Percentiles rank a stretch among this genome's conserved stretches.
Evolutionary conservation across 1,140 invertebrate genomes (phyloP).

Genomic region (Penaeus vannamei): DNA sequence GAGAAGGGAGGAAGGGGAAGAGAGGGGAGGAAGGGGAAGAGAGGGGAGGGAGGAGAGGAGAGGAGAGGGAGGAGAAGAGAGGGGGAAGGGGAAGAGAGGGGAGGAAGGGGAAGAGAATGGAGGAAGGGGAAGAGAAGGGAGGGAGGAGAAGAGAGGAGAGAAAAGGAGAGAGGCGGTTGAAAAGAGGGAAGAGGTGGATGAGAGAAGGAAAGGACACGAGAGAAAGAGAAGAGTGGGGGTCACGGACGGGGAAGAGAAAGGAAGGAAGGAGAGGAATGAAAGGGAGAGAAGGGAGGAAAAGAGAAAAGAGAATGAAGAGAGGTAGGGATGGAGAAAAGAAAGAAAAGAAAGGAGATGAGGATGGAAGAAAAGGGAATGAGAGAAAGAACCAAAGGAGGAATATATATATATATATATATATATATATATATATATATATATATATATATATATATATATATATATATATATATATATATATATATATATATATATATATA

Average conservation of each 20-base stretch:
- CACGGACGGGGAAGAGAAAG: not conserved
- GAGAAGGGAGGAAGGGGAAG: too few relatives aligned
- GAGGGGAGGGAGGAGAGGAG: too few relatives aligned
- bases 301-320: not conserved
- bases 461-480: not conserved
- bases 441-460: not conserved
- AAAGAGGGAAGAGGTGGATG: not conserved
- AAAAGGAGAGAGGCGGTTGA: not conserved
- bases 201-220: slow-evolving; percentile 14
- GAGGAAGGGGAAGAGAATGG: too few relatives aligned
- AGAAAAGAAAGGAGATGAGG: not conserved
- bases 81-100: too few relatives aligned
- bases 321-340: not conserved
- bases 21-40: too few relatives aligned
- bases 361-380: too few relatives aligned
- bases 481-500: too few relatives aligned
- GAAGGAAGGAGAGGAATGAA: not conserved
- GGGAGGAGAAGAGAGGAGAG: not conserved
- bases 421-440: not conserved
- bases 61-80: too few relatives aligned
- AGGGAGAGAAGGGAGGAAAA: not conserved
- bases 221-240: not conserved
- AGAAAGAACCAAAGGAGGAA: too few relatives aligned
- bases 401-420: not conserved
- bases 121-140: too few relatives aligned